Evolutionary conservation across 2,797 vertebrate species (phyloP).

Genomic region (Gymnoscopelus microlampas): DNA sequence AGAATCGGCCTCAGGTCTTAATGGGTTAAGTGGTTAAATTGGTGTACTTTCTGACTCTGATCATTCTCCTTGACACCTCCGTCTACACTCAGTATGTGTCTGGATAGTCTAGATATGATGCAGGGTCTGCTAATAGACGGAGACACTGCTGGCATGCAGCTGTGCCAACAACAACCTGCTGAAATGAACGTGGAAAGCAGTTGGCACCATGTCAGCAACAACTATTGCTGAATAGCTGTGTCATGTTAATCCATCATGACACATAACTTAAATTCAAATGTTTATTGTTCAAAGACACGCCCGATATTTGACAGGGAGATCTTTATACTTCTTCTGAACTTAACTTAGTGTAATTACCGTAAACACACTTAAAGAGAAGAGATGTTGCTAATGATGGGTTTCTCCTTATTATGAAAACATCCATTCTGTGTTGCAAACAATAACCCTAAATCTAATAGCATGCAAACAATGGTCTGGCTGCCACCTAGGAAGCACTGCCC

Average conservation of each 20-base stretch:
- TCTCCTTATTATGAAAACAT: not conserved
- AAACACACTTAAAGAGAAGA: not conserved
- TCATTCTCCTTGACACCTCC: not conserved
- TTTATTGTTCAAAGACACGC: too few relatives aligned
- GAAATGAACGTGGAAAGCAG: too few relatives aligned
- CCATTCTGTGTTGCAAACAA: not conserved
- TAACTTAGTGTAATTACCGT: not conserved
- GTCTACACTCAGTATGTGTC: not conserved
- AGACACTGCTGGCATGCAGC: not conserved
- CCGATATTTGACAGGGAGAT: too few relatives aligned
- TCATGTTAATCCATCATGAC: too few relatives aligned
- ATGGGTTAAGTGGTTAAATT: too few relatives aligned
- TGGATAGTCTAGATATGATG: slow-evolving; percentile 1
- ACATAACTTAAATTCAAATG: too few relatives aligned
- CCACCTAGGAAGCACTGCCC: too few relatives aligned
- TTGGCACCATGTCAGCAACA: too few relatives aligned
- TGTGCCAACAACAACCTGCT: slow-evolving; percentile 6
- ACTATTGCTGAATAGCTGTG: too few relatives aligned
- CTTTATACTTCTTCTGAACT: too few relatives aligned
- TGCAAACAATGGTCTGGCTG: not conserved
- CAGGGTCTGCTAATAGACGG: too few relatives aligned
- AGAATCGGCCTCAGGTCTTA: too few relatives aligned
- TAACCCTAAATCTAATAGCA: not conserved
- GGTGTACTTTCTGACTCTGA: not conserved
- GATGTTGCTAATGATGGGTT: not conserved